phyloP scores from a whole-genome alignment of 2,888 invertebrate species.

The Drosophila mercatorum region DNA sequence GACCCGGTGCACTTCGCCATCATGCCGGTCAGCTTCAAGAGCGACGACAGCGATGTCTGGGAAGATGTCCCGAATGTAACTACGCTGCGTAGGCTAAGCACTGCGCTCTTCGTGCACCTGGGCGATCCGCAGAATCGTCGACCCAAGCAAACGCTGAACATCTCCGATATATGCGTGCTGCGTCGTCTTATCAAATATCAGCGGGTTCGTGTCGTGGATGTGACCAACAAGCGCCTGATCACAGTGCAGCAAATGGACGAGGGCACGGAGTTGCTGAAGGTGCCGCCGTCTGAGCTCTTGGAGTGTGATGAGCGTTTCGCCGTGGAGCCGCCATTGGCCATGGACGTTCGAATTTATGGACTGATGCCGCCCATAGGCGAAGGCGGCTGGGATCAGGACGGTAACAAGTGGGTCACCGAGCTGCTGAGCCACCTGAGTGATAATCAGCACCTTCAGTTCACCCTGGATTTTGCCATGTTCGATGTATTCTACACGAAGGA shows the following conservation, averaged over 20 bases:
- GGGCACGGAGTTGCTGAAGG: conserved; percentile 29
- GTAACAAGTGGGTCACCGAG: conserved; percentile 22
- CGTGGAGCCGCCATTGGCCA: conserved; percentile 30
- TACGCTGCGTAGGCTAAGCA: background rate
- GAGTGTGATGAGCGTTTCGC: conserved; percentile 37
- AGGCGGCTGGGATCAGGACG: conserved; percentile 16
- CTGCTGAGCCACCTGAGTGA: conserved; percentile 20
- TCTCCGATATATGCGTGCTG: conserved; percentile 50
- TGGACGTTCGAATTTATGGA: conserved; percentile 47
- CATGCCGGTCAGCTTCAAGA: conserved; percentile 32
- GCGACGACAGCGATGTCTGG: conserved; percentile 29
- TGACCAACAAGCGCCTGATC: conserved; percentile 1
- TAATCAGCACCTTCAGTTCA: conserved; percentile 41
- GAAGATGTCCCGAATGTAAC: background rate
- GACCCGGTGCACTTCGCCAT: conserved; percentile 46
- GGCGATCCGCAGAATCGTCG: conserved; percentile 17
- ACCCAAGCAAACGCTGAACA: background rate
- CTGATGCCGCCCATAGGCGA: conserved; percentile 21
- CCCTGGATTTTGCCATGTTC: conserved; percentile 41
- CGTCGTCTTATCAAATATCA: conserved; percentile 5
- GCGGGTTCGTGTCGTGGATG: conserved; percentile 54
- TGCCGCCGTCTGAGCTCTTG: conserved; percentile 22
- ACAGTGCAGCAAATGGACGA: conserved; percentile 56
- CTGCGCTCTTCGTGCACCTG: conserved; percentile 31
- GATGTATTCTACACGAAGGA: conserved; percentile 41